These are phyloP conservation scores for Ferrisia virgata DNA, from an alignment of 2,888 invertebrate genomes.

Conservation along the genomic window DNA sequence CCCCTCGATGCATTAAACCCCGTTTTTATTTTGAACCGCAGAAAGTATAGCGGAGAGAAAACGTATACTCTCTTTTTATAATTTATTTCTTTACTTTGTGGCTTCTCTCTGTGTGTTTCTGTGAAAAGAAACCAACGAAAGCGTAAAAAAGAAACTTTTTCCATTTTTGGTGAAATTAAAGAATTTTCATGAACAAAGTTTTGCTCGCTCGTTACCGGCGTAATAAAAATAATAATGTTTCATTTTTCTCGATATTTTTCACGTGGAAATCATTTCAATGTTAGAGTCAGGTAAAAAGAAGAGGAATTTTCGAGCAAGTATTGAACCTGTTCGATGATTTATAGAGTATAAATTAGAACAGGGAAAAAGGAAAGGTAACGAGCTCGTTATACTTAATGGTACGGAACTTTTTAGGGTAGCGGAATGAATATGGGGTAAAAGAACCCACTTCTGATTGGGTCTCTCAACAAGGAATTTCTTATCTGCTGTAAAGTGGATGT, in stretches of 20 bases:
- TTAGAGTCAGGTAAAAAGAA: not conserved
- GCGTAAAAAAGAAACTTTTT: constrained; percentile 32
- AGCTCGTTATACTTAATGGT: too few species aligned
- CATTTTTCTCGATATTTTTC: not conserved
- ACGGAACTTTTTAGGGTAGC: too few species aligned
- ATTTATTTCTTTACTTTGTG: constrained; percentile 42
- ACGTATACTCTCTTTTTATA: constrained; percentile 27
- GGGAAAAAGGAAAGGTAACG: too few species aligned
- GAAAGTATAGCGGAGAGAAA: not conserved
- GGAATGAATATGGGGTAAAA: too few species aligned
- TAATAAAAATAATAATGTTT: constrained; percentile 36
- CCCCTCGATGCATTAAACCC: constrained; percentile 32
- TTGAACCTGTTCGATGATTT: not conserved
- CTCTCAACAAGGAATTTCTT: too few species aligned
- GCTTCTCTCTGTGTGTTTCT: not conserved
- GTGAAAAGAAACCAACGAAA: constrained; percentile 8
- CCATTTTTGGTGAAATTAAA: constrained; percentile 29
- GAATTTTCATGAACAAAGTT: constrained; percentile 43
- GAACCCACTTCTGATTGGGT: too few species aligned
- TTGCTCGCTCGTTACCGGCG: constrained; percentile 10
- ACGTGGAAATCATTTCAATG: not conserved
- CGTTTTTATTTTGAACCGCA: not conserved
- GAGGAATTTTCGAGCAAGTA: not conserved
- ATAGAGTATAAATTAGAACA: too few species aligned
- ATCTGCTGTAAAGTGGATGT: too few species aligned